Conservation (phyloP, 2,797 vertebrate genomes). For the Enteromius anoplus region DNA sequence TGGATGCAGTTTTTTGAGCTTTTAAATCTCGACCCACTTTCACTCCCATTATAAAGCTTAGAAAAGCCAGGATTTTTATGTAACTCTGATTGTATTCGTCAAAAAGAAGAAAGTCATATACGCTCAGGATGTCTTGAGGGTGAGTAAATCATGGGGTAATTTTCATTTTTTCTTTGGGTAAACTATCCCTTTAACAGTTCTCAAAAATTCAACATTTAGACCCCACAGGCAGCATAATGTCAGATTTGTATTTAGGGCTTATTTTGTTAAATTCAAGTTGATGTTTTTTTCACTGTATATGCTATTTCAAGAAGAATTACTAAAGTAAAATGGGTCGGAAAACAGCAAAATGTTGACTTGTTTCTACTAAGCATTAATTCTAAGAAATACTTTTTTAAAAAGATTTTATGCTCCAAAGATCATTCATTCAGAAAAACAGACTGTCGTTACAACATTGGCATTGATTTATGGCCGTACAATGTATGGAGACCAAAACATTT, state of each 20-base stretch:
- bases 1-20: background rate
- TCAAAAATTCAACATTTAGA: background rate
- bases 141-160: background rate
- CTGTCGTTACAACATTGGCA: background rate
- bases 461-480: slow-evolving; percentile 32
- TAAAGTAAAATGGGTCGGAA: background rate
- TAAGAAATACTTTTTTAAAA: slow-evolving; percentile 4
- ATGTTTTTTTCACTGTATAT: background rate
- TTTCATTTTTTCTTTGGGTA: background rate
- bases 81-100: background rate
- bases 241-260: background rate
- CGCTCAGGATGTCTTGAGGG: background rate
- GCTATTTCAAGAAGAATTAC: background rate
- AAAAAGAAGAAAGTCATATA: background rate
- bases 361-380: slow-evolving; percentile 1
- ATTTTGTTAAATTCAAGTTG: background rate
- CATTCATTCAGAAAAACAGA: background rate
- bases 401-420: background rate
- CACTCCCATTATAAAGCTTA: background rate
- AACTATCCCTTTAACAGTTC: background rate
- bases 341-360: background rate
- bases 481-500: slow-evolving; percentile 14
- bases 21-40: no score
- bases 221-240: background rate
- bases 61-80: no score